Conservation (phyloP, 2,888 invertebrate genomes). For the Drosophila lutescens region DNA sequence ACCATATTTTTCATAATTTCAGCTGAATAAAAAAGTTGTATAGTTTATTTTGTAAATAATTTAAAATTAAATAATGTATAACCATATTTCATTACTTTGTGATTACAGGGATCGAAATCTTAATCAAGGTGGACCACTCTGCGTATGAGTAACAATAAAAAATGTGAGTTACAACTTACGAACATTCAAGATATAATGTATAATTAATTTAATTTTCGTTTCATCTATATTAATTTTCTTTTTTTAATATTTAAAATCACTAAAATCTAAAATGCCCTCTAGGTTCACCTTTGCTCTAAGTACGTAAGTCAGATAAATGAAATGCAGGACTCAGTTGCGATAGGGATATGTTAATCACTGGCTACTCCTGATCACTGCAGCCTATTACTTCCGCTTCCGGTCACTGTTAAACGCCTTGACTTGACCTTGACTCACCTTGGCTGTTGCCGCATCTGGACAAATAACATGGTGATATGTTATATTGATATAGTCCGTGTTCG, state of each 20-base stretch:
- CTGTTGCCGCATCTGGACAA: constrained; percentile 95
- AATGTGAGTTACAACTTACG: too few species aligned
- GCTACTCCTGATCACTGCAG: not conserved
- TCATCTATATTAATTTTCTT: not conserved
- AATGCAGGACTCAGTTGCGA: not conserved
- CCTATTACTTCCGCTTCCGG: not conserved
- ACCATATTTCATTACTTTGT: too few species aligned
- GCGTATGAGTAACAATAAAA: not conserved
- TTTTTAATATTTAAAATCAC: not conserved
- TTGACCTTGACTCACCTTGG: constrained; percentile 89
- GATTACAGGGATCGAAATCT: too few species aligned
- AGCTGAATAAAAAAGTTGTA: not conserved
- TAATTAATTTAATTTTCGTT: too few species aligned
- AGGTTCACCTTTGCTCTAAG: not conserved
- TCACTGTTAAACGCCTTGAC: too few species aligned
- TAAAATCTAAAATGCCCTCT: not conserved
- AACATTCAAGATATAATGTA: not conserved
- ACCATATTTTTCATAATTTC: not conserved
- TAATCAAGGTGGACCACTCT: not conserved
- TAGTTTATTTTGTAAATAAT: too few species aligned
- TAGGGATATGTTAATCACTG: not conserved
- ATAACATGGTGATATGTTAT: constrained; percentile 99
- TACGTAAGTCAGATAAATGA: too few species aligned
- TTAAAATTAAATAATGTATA: too few species aligned
- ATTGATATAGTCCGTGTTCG: constrained; percentile 99